Evolutionary conservation across 1,140 invertebrate genomes (phyloP).

Genomic region (Chironomus tepperi): DNA sequence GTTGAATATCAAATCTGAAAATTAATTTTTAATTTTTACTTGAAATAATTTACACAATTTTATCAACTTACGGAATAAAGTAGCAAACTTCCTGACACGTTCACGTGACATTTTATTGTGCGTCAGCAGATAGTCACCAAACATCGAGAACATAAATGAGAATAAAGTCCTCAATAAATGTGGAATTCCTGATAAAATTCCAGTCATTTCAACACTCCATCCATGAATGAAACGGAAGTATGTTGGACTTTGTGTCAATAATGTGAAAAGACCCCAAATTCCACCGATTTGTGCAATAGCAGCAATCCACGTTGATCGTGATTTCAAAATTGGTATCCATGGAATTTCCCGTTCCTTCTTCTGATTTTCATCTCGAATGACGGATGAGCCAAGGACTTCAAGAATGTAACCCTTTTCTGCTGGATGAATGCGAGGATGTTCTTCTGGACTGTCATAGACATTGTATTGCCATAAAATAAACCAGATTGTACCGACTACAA

Average conservation of each 20-base stretch:
- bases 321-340: neutral
- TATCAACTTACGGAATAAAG: conserved; percentile 37
- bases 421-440: conserved; percentile 59
- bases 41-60: neutral
- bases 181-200: conserved; percentile 48
- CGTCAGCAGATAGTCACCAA: conserved; percentile 47
- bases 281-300: conserved; percentile 53
- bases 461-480: conserved; percentile 48
- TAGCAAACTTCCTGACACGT: conserved; percentile 49
- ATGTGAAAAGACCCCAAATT: conserved; percentile 35
- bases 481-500: conserved; percentile 51
- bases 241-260: conserved; percentile 68
- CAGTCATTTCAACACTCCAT: conserved; percentile 59
- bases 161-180: conserved; percentile 48
- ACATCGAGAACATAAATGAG: conserved; percentile 43
- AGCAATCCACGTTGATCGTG: neutral
- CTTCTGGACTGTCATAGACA: conserved; percentile 52
- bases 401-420: conserved; percentile 51
- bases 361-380: neutral
- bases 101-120: conserved; percentile 45
- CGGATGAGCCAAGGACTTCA: conserved; percentile 37
- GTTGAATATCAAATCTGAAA: conserved; percentile 35
- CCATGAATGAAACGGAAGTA: conserved; percentile 72
- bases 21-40: conserved; percentile 26
- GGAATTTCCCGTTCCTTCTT: neutral